Percentiles rank a stretch among this genome's conserved stretches.
These are phyloP conservation scores for Oryzias dopingdopingensis DNA, from an alignment of 2,797 vertebrate genomes.

Conservation along the genomic window DNA sequence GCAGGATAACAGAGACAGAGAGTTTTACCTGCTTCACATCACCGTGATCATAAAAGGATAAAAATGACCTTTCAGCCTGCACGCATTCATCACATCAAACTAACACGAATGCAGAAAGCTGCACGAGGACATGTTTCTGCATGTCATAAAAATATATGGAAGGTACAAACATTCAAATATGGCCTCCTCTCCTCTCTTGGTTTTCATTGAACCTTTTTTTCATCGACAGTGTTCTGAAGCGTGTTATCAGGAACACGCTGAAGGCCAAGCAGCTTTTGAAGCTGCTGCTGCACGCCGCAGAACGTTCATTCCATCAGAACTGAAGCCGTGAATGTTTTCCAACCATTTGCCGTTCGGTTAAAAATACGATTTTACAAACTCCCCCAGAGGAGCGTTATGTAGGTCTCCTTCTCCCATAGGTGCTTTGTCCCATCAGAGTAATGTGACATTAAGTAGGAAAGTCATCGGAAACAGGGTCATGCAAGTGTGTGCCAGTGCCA, in stretches of 20 bases:
- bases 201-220: slow-evolving; percentile 50
- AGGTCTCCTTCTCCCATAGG: slow-evolving; percentile 54
- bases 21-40: no score
- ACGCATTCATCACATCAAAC: no score
- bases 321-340: slow-evolving; percentile 9
- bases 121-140: neutral
- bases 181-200: slow-evolving; percentile 4
- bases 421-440: slow-evolving; percentile 50
- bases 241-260: slow-evolving; percentile 7
- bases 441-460: slow-evolving; percentile 51
- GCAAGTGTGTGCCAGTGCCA: slow-evolving; percentile 39
- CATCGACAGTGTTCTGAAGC: slow-evolving; percentile 43
- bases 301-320: slow-evolving; percentile 8
- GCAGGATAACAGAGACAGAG: no score
- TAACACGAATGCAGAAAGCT: no score
- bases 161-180: slow-evolving; percentile 18
- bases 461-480: slow-evolving; percentile 63
- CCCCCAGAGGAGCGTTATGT: slow-evolving; percentile 50
- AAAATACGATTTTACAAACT: slow-evolving; percentile 28
- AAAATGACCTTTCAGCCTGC: no score
- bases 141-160: slow-evolving; percentile 16
- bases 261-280: slow-evolving; percentile 17
- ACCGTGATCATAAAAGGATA: no score
- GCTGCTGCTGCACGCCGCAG: slow-evolving; percentile 1
- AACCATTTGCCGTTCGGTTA: slow-evolving; percentile 6